A percentile compares a stretch with the other conserved stretches of the same genome.
phyloP scores from a whole-genome alignment of 2,888 invertebrate genomes.

The Scaptomyza flava region DNA sequence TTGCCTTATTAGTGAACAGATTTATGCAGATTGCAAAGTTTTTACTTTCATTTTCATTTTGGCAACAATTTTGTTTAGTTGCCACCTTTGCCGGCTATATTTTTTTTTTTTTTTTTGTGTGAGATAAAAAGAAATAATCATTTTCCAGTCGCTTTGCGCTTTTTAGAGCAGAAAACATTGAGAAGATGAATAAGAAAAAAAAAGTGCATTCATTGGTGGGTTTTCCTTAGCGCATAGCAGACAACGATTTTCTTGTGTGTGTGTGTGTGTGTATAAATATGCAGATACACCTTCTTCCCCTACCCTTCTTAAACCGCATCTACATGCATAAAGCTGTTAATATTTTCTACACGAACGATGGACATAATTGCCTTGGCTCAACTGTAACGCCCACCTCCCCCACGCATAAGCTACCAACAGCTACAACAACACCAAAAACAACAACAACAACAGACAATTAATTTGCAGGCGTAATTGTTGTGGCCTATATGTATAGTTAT shows the following conservation, averaged over 20 bases:
- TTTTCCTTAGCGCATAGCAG: conserved; percentile 47
- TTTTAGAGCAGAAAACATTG: conserved; percentile 79
- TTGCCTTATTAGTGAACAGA: conserved; percentile 26
- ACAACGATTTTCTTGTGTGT: background rate
- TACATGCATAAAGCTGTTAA: conserved; percentile 34
- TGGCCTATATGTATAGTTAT: conserved; percentile 69
- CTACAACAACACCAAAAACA: conserved; percentile 16
- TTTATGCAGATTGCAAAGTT: conserved; percentile 21
- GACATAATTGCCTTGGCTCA: conserved; percentile 71
- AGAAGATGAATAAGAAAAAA: conserved; percentile 25
- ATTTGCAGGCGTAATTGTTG: conserved; percentile 74
- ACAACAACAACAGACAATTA: conserved; percentile 49
- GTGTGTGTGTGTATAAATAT: conserved; percentile 41
- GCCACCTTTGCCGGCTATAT: conserved; percentile 9
- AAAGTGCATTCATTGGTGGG: conserved; percentile 31
- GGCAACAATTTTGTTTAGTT: conserved; percentile 3
- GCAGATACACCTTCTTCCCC: conserved; percentile 47
- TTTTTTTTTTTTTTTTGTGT: conserved; percentile 15
- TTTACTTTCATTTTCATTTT: conserved; percentile 73
- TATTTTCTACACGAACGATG: conserved; percentile 74
- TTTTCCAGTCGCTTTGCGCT: conserved; percentile 76
- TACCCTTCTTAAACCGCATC: background rate
- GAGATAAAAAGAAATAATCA: conserved; percentile 40
- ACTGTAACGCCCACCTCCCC: conserved; percentile 60
- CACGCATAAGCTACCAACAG: conserved; percentile 33